Conservation (phyloP, 2,113 vertebrate genomes). For the Poecile atricapillus region DNA sequence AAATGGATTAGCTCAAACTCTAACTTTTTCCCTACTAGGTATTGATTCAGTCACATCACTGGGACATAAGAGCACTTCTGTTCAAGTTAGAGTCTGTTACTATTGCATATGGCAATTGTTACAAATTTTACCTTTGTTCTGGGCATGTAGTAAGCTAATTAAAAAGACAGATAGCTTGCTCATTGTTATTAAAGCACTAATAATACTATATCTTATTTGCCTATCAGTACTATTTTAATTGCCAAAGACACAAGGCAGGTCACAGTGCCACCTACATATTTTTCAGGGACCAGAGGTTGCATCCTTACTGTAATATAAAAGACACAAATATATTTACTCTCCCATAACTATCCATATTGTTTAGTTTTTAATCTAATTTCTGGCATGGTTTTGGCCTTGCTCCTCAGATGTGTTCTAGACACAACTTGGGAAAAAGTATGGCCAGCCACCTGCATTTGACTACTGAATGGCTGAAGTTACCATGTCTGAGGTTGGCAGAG, state of each 20-base stretch:
- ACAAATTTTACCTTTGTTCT: neutral
- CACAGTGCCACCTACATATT: neutral
- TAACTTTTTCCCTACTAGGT: neutral
- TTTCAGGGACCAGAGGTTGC: neutral
- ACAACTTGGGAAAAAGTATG: neutral
- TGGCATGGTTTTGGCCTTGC: neutral
- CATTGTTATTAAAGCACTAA: neutral
- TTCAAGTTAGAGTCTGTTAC: neutral
- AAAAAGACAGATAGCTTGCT: neutral
- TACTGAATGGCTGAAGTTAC: neutral
- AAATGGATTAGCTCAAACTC: neutral
- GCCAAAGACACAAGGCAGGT: neutral
- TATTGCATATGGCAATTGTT: neutral
- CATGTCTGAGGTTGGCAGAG: neutral
- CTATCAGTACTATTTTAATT: slow-evolving; percentile 17
- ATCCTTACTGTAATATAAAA: neutral
- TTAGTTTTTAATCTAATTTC: neutral
- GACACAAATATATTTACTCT: neutral
- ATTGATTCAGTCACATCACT: rapidly evolving
- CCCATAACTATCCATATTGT: neutral
- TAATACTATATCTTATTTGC: neutral
- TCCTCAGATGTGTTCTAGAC: neutral
- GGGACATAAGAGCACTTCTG: too few species aligned
- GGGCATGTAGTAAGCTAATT: neutral
- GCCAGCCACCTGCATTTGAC: neutral